Evolutionary conservation across 1,140 invertebrate species (phyloP).

Genomic region (Temnothorax nylanderi): DNA sequence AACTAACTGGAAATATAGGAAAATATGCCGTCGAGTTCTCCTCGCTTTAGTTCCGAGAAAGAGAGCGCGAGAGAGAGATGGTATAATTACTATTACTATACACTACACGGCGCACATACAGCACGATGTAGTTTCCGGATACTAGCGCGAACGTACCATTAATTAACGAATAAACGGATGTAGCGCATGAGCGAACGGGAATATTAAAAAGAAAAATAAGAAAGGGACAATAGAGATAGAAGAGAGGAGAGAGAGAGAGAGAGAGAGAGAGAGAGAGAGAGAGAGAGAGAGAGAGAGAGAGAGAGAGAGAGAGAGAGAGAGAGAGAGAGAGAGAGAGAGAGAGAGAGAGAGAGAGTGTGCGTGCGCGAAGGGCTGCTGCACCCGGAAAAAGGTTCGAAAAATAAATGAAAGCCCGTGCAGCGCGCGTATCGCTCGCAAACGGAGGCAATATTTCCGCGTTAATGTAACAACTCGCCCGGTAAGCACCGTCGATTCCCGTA

Average conservation of each 20-base stretch:
- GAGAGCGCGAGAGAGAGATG: not conserved
- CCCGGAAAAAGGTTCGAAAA: constrained; percentile 44
- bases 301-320: too few species aligned
- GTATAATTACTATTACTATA: constrained; percentile 43
- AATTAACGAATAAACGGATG: constrained; percentile 54
- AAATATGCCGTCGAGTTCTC: not conserved
- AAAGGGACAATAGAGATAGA: not conserved
- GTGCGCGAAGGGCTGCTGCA: not conserved
- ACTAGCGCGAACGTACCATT: constrained; percentile 37
- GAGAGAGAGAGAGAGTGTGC: too few species aligned
- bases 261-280: not conserved
- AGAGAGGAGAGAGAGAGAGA: not conserved
- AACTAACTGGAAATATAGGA: constrained; percentile 7
- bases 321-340: not conserved
- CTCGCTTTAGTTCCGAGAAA: not conserved
- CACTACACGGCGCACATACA: not conserved
- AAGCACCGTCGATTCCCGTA: constrained; percentile 57
- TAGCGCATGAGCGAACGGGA: constrained; percentile 35
- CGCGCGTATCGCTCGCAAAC: constrained; percentile 48
- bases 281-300: not conserved
- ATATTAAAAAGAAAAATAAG: constrained; percentile 44
- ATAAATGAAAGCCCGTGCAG: constrained; percentile 36
- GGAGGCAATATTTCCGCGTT: constrained; percentile 61
- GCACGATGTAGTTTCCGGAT: constrained; percentile 28
- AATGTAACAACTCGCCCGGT: constrained; percentile 56